phyloP scores from a whole-genome alignment of 2,888 invertebrate genomes.

The Caenorhabditis virilis region DNA sequence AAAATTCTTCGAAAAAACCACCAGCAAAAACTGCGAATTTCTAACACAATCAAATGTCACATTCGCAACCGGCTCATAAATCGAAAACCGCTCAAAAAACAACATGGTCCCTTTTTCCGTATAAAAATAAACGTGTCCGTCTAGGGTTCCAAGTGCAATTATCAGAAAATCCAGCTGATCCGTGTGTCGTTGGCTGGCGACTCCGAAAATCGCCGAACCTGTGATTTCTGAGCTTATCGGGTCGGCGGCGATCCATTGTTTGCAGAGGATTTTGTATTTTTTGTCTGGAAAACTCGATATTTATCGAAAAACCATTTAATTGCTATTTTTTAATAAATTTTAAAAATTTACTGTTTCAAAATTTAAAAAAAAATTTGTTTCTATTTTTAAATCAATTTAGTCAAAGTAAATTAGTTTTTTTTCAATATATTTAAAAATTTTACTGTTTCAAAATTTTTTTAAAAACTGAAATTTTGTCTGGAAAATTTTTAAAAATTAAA shows the following conservation, averaged over 20 bases:
- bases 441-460: no score
- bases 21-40: slow-evolving; percentile 49
- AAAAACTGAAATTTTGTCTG: no score
- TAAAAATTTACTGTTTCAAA: no score
- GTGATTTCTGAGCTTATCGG: slow-evolving; percentile 30
- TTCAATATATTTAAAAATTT: no score
- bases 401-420: no score
- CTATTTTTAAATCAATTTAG: no score
- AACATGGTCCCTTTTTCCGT: slow-evolving; percentile 61
- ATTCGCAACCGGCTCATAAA: slow-evolving; percentile 40
- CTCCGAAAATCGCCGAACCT: slow-evolving; percentile 32
- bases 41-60: slow-evolving; percentile 50
- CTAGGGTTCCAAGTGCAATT: slow-evolving; percentile 23
- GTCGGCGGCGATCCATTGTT: slow-evolving; percentile 28
- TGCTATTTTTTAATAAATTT: neutral
- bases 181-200: slow-evolving; percentile 32
- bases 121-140: slow-evolving; percentile 53
- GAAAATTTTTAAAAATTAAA: no score
- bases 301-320: neutral
- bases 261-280: slow-evolving; percentile 29
- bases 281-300: slow-evolving; percentile 8
- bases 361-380: neutral
- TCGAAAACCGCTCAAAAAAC: slow-evolving; percentile 55
- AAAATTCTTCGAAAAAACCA: slow-evolving; percentile 38
- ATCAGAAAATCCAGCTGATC: slow-evolving; percentile 44